phyloP scores from a whole-genome alignment of 1,140 invertebrate genomes.

The Papilio glaucus region DNA sequence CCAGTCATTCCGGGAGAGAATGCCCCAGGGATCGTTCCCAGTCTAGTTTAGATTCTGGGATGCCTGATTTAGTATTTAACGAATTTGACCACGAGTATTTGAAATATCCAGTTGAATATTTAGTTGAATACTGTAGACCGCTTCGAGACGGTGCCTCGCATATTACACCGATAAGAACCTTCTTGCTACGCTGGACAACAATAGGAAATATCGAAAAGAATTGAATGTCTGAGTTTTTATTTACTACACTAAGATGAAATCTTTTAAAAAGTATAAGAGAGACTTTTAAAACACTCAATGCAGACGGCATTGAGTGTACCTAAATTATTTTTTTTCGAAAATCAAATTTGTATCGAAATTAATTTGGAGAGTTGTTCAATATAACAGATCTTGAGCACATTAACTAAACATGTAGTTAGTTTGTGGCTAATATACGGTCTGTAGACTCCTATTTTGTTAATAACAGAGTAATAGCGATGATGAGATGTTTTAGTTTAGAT shows the following conservation, averaged over 20 bases:
- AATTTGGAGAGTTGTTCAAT: too few species aligned
- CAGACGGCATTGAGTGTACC: too few species aligned
- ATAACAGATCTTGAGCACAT: too few species aligned
- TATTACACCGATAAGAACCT: constrained; percentile 2
- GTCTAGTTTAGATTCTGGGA: not conserved
- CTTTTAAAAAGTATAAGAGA: not conserved
- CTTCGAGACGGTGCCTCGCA: not conserved
- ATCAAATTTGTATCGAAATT: too few species aligned
- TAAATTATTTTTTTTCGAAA: too few species aligned
- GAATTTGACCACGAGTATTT: constrained; percentile 20
- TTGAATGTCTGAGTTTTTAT: not conserved
- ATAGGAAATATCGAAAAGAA: constrained; percentile 7
- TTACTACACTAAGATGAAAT: not conserved
- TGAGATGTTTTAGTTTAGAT: too few species aligned
- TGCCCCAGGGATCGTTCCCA: not conserved
- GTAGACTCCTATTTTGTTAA: too few species aligned
- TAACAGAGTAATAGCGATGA: too few species aligned
- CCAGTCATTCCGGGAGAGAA: constrained; percentile 7
- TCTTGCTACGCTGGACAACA: not conserved
- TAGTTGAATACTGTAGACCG: not conserved
- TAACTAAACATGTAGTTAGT: too few species aligned
- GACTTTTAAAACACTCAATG: too few species aligned
- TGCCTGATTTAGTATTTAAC: constrained; percentile 29
- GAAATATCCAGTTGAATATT: constrained; percentile 24
- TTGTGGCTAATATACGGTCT: too few species aligned